Evolutionary conservation across 2,888 invertebrate species (phyloP).

Genomic region (Galeruca laticollis): DNA sequence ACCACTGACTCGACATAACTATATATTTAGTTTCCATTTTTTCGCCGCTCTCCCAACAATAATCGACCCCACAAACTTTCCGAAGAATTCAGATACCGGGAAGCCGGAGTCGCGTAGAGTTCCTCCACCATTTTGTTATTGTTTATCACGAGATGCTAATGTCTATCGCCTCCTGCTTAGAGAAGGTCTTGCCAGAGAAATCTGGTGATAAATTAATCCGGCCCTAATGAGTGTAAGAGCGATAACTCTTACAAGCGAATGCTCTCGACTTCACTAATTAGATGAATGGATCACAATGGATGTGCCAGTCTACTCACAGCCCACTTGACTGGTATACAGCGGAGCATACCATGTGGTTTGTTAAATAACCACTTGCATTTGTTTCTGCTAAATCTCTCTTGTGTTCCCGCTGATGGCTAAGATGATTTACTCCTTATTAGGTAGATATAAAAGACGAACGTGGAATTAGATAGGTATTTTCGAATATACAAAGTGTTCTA

Average conservation of each 20-base stretch:
- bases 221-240: constrained; percentile 68
- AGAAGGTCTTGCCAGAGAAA: constrained; percentile 46
- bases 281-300: constrained; percentile 66
- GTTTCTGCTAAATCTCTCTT: constrained; percentile 51
- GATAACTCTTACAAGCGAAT: constrained; percentile 67
- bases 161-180: constrained; percentile 26
- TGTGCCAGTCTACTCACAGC: constrained; percentile 54
- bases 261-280: constrained; percentile 66
- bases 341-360: constrained; percentile 63
- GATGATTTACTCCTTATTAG: constrained; percentile 24
- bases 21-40: background rate
- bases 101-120: constrained; percentile 2
- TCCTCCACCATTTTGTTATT: constrained; percentile 43
- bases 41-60: background rate
- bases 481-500: no score
- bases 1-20: background rate
- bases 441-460: background rate
- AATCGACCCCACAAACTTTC: background rate
- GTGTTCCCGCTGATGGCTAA: constrained; percentile 24
- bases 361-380: constrained; percentile 63
- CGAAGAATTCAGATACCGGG: constrained; percentile 15
- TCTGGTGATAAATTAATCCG: constrained; percentile 67
- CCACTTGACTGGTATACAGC: constrained; percentile 61
- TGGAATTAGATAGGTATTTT: background rate
- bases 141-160: constrained; percentile 42